phyloP scores from a whole-genome alignment of 2,888 invertebrate genomes.

The Diaphora mendica region DNA sequence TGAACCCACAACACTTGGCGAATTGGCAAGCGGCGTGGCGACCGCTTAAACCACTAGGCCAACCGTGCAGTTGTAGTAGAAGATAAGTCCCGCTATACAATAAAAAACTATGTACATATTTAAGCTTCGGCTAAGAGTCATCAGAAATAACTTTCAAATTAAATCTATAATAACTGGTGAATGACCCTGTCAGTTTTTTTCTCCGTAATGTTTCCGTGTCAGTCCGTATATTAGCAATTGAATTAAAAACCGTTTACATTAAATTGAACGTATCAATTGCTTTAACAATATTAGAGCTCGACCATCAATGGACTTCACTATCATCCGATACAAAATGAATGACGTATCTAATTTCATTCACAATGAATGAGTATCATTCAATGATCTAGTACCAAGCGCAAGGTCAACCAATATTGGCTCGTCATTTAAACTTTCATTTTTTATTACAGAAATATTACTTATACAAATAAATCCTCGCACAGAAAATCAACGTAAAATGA shows the following conservation, averaged over 20 bases:
- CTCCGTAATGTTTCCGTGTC: neutral
- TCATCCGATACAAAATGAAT: neutral
- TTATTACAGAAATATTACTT: neutral
- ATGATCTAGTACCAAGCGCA: neutral
- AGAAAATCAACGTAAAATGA: too few species aligned
- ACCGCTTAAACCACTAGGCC: too few species aligned
- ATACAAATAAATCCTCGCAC: too few species aligned
- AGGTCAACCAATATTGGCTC: neutral
- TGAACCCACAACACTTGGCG: too few species aligned
- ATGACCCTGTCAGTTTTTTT: neutral
- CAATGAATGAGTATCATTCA: neutral
- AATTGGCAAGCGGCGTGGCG: too few species aligned
- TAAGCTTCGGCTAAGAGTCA: too few species aligned
- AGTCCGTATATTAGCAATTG: neutral
- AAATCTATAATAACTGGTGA: neutral
- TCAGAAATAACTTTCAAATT: neutral
- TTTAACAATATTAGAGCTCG: neutral
- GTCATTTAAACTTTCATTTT: neutral
- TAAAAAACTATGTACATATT: too few species aligned
- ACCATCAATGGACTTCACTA: neutral
- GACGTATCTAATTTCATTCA: neutral
- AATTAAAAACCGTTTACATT: neutral
- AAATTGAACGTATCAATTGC: neutral
- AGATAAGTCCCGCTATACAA: too few species aligned
- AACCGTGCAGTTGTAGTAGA: too few species aligned